phyloP scores from a whole-genome alignment of 2,797 vertebrate genomes.

The Buceros bicornis region DNA sequence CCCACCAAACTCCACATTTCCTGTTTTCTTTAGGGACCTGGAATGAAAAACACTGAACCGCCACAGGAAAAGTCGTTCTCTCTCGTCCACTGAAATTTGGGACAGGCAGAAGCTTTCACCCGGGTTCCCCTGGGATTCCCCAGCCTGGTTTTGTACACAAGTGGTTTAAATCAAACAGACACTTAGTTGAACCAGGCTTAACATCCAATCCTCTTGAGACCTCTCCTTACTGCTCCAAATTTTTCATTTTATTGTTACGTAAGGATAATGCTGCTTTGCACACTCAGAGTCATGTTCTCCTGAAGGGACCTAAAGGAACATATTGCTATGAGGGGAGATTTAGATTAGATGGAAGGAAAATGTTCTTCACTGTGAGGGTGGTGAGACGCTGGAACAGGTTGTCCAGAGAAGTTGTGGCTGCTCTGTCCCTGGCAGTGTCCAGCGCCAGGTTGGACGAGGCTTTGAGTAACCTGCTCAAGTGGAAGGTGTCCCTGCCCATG shows the following conservation, averaged over 20 bases:
- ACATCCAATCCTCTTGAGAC: neutral
- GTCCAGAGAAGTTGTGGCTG: no score
- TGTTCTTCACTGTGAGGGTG: no score
- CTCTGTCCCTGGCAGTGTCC: no score
- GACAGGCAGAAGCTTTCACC: neutral
- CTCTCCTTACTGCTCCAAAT: neutral
- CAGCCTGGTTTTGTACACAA: neutral
- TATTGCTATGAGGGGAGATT: neutral
- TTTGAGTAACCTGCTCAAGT: no score
- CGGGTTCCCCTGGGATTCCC: neutral
- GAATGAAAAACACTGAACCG: neutral
- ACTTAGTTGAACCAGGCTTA: neutral
- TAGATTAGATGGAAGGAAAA: no score
- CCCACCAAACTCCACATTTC: neutral
- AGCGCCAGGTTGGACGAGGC: no score
- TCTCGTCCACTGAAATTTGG: neutral
- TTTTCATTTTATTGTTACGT: neutral
- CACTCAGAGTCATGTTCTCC: neutral
- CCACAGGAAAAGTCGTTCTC: neutral
- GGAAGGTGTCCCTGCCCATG: no score
- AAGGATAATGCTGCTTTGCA: neutral
- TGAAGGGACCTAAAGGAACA: neutral
- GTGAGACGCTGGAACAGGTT: no score
- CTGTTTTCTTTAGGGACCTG: conserved; percentile 28
- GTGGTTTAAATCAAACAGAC: neutral